These are phyloP conservation scores for Ursus arctos DNA, from an alignment of 2,113 vertebrate genomes.

Conservation along the genomic window DNA sequence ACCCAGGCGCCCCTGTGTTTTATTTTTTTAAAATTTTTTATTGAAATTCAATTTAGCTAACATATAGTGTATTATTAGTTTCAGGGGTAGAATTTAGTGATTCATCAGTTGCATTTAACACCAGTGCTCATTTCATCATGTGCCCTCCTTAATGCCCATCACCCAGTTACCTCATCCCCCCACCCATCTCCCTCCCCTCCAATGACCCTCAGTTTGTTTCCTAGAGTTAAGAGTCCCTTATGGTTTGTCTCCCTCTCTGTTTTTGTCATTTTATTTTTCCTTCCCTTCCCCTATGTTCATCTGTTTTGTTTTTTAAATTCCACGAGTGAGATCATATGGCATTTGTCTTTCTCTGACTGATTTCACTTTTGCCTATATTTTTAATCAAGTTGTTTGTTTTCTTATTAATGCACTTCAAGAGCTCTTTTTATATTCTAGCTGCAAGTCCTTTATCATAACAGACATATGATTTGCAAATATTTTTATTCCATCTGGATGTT, in stretches of 20 bases:
- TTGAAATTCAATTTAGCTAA: background rate
- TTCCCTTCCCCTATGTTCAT: background rate
- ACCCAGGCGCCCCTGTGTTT: too few species aligned
- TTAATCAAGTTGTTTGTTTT: background rate
- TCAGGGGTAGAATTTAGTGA: background rate
- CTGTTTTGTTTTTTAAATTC: background rate
- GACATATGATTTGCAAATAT: background rate
- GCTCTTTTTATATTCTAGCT: background rate
- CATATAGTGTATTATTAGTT: background rate
- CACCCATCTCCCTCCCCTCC: background rate
- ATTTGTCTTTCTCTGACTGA: background rate
- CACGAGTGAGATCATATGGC: background rate
- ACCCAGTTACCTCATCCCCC: background rate
- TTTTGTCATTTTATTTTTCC: background rate
- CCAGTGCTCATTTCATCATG: background rate
- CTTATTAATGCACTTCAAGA: background rate
- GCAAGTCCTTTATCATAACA: background rate
- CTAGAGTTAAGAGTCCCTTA: background rate
- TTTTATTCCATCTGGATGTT: background rate
- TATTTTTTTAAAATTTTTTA: background rate
- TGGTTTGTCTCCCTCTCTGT: background rate
- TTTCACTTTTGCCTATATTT: background rate
- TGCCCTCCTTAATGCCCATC: background rate
- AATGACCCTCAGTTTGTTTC: background rate
- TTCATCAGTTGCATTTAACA: background rate